A percentile compares a stretch with the other conserved stretches of the same genome.
Evolutionary conservation across 2,888 invertebrate species (phyloP).

Genomic region (Cosmia trapezina): DNA sequence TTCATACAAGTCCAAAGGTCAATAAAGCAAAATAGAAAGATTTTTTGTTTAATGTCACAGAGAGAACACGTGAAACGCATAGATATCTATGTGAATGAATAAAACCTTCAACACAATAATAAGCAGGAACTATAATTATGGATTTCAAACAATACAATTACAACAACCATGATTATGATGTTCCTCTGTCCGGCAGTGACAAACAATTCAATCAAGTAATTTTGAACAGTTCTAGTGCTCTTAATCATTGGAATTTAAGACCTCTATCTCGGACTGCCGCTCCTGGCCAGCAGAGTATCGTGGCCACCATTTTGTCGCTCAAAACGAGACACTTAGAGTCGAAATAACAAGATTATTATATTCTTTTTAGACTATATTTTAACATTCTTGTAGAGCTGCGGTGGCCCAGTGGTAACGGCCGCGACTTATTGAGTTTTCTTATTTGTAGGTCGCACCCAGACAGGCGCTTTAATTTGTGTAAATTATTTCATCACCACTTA

Average conservation of each 20-base stretch:
- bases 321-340: constrained; percentile 36
- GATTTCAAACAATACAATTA: constrained; percentile 1
- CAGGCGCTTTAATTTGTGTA: no score
- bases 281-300: constrained; percentile 24
- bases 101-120: neutral
- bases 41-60: neutral
- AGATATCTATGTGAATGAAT: neutral
- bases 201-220: constrained; percentile 15
- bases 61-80: neutral
- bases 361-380: no score
- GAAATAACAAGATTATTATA: constrained; percentile 32
- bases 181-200: neutral
- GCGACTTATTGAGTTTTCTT: no score
- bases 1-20: neutral
- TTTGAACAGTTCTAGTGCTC: constrained; percentile 35
- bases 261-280: constrained; percentile 37
- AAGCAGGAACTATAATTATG: neutral
- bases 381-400: neutral
- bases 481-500: no score
- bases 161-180: neutral
- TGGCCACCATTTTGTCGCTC: constrained; percentile 41
- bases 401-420: no score
- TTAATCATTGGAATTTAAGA: constrained; percentile 57
- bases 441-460: no score
- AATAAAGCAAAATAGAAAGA: neutral